Evolutionary conservation across 2,888 invertebrate species (phyloP).

Genomic region (Sthenelais limicola): DNA sequence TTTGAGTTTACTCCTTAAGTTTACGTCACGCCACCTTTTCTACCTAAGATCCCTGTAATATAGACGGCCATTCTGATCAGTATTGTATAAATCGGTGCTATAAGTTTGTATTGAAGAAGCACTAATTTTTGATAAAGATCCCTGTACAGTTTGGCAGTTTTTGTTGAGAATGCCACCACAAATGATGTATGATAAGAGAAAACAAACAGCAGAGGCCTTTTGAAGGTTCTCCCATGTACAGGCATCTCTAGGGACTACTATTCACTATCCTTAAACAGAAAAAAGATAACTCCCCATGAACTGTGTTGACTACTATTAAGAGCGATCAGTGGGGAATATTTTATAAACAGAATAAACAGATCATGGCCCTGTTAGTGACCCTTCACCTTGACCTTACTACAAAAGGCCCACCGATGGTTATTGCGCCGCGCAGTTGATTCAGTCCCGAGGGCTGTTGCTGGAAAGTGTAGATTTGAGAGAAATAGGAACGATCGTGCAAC

Average conservation of each 20-base stretch:
- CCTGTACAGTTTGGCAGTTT: slow-evolving; percentile 38
- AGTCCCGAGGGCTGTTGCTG: no score
- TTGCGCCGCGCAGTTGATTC: no score
- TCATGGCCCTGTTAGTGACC: no score
- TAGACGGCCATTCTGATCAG: slow-evolving; percentile 38
- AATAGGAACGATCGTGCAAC: no score
- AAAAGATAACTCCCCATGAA: no score
- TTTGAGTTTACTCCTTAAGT: slow-evolving; percentile 6
- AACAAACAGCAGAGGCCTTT: neutral
- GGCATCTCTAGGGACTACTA: slow-evolving; percentile 14
- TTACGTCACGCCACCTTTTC: slow-evolving; percentile 22
- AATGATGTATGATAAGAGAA: slow-evolving; percentile 43
- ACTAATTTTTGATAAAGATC: slow-evolving; percentile 41
- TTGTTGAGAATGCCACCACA: slow-evolving; percentile 40
- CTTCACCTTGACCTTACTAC: no score
- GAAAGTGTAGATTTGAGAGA: no score
- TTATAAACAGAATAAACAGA: no score
- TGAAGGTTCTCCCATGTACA: slow-evolving; percentile 33
- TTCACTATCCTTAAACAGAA: slow-evolving; percentile 11
- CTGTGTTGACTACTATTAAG: no score
- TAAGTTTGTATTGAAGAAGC: slow-evolving; percentile 37
- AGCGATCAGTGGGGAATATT: no score
- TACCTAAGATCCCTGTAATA: slow-evolving; percentile 26
- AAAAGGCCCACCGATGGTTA: no score
- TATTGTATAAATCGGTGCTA: slow-evolving; percentile 43